A percentile compares a stretch with the other conserved stretches of the same genome.
phyloP scores from a whole-genome alignment of 2,797 vertebrate genomes.

The Coracias cyanogaster region DNA sequence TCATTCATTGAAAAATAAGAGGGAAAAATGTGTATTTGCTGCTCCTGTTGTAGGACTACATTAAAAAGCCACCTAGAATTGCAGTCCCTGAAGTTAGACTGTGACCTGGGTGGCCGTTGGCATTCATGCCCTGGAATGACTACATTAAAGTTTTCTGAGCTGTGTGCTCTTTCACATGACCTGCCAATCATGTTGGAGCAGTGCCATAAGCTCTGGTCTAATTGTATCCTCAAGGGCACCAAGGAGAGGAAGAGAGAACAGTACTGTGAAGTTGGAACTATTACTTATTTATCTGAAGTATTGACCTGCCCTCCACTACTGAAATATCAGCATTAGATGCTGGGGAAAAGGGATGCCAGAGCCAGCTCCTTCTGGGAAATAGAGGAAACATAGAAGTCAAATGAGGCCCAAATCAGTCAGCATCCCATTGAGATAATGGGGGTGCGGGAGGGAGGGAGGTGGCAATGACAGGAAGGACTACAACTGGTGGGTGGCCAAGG shows the following conservation, averaged over 20 bases:
- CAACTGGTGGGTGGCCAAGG: not conserved
- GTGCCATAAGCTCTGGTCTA: not conserved
- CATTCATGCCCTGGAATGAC: not conserved
- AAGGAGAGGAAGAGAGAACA: not conserved
- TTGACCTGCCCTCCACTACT: not conserved
- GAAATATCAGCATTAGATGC: slow-evolving; percentile 31
- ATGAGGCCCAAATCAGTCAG: not conserved
- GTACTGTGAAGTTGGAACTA: not conserved
- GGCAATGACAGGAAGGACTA: not conserved
- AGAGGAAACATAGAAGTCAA: not conserved
- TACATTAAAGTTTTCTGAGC: not conserved
- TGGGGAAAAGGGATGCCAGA: slow-evolving; percentile 6
- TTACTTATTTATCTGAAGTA: slow-evolving; percentile 61
- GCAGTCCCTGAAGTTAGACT: not conserved
- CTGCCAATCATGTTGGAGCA: slow-evolving; percentile 27
- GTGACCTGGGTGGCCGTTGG: not conserved
- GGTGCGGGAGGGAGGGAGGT: not conserved
- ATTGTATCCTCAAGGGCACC: slow-evolving; percentile 21
- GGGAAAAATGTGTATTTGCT: not conserved
- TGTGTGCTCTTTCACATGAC: not conserved
- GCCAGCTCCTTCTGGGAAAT: not conserved
- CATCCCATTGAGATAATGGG: not conserved
- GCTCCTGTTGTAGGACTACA: not conserved
- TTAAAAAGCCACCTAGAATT: not conserved
- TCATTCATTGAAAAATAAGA: not conserved